A percentile compares a stretch with the other conserved stretches of the same genome.
Evolutionary conservation across 1,140 invertebrate species (phyloP).

Genomic region (Brachionus plicatilis): DNA sequence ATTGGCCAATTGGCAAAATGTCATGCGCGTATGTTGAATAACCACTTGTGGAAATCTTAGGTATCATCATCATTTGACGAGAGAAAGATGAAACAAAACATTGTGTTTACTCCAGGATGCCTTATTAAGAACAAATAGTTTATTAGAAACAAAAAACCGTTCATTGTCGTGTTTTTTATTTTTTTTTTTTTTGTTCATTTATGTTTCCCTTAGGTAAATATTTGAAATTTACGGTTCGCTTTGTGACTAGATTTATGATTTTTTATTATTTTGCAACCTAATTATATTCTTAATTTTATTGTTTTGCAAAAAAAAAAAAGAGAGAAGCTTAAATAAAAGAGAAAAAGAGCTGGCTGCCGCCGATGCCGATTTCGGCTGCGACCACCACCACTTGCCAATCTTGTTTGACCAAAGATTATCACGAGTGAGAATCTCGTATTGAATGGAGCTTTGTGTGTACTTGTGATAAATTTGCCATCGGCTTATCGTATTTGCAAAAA

Average conservation of each 20-base stretch:
- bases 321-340: neutral
- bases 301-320: neutral
- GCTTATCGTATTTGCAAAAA: conserved; percentile 7
- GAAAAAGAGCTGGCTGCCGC: neutral
- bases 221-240: conserved; percentile 35
- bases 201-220: conserved; percentile 15
- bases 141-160: conserved; percentile 9
- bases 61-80: neutral
- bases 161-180: conserved; percentile 8
- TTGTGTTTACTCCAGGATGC: neutral
- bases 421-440: neutral
- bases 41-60: neutral
- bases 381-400: neutral
- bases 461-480: conserved; percentile 27
- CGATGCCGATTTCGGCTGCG: too few relatives aligned
- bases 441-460: neutral
- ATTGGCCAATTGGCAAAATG: neutral
- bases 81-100: conserved; percentile 3
- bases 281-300: neutral
- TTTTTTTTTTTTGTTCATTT: neutral
- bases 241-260: neutral
- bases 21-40: conserved; percentile 8
- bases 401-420: conserved; percentile 21
- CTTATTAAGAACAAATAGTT: conserved; percentile 27
- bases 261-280: neutral